Evolutionary conservation across 2,888 invertebrate genomes (phyloP), one percentile per base, ranked within the genome.

Genomic region (Aphodius granarius): DNA sequence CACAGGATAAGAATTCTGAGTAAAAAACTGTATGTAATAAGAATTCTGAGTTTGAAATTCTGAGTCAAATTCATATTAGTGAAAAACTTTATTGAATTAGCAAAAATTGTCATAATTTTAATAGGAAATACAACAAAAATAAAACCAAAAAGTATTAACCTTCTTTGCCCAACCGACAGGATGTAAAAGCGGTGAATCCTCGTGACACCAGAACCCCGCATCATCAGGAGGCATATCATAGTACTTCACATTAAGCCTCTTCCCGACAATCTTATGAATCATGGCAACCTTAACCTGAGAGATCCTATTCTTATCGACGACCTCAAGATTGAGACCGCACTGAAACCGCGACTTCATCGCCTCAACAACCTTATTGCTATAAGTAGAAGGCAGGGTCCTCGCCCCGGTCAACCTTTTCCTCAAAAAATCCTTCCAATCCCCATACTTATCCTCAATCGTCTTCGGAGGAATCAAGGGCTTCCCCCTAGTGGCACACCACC

Each of bases 401-500:
- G 98, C 97, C 17, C 98, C 98, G 0, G 97, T 97, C 78, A 99
- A 89, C 80, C 97, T 91, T 85, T 95, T 94, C 79, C 97, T 94
- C 78, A 98, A 89, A 87, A 97, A 98, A 87, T 96, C 96, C 86
- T 97, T 97, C 98, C 98, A 98, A 89, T 98, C 98, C 79, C 92
- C 91, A 87, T 96, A 96, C 88, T 97, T 97, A 84, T 95, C 93
- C 86, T 96, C 95, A 83, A 98, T 97, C 75, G 93, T 94, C 86
- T 93, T 93, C 13, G 98, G 98, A 17, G 98, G 98, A 86, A 98
- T 97, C 6, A 98, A 89, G 1, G 97, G 97, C 86, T 97, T 97
- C 23, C 97, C 97, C 77, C 97, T 92, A 0, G 96, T 95, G 3
- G 98, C 98, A 88, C 98, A 98, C 98, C 98, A 99, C 5, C 98